Evolutionary conservation across 2,113 vertebrate genomes (phyloP).

Genomic region (Terrapene triunguis): DNA sequence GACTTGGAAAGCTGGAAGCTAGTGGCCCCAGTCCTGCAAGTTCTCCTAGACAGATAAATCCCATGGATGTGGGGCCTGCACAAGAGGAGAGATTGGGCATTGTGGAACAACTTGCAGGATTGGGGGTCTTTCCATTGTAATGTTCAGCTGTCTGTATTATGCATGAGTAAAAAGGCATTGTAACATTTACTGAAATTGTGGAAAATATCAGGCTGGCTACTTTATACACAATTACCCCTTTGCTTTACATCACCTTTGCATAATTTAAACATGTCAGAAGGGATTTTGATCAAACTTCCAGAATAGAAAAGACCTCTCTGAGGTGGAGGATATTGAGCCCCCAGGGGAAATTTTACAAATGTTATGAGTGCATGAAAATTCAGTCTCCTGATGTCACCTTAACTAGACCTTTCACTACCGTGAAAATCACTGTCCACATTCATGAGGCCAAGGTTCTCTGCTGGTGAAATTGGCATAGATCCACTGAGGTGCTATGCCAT

Average conservation of each 20-base stretch:
- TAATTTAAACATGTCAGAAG: background rate
- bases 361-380: background rate
- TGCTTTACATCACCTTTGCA: constrained; percentile 15
- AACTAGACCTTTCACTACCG: background rate
- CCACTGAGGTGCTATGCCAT: background rate
- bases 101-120: background rate
- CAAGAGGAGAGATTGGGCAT: background rate
- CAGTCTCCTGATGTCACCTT: background rate
- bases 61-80: background rate
- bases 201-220: constrained; percentile 35
- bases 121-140: background rate
- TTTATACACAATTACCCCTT: constrained; percentile 11
- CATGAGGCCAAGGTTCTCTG: background rate
- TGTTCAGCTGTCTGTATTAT: background rate
- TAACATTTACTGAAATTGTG: background rate
- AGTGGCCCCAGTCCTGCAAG: accelerated
- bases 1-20: background rate
- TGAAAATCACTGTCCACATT: background rate
- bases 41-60: background rate
- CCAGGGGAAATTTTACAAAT: background rate
- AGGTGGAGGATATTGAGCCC: background rate
- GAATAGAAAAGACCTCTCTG: background rate
- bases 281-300: background rate
- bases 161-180: background rate
- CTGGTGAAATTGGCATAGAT: background rate